These are phyloP conservation scores for Helicorthomorpha holstii DNA, from an alignment of 1,140 invertebrate species.

Conservation along the genomic window DNA sequence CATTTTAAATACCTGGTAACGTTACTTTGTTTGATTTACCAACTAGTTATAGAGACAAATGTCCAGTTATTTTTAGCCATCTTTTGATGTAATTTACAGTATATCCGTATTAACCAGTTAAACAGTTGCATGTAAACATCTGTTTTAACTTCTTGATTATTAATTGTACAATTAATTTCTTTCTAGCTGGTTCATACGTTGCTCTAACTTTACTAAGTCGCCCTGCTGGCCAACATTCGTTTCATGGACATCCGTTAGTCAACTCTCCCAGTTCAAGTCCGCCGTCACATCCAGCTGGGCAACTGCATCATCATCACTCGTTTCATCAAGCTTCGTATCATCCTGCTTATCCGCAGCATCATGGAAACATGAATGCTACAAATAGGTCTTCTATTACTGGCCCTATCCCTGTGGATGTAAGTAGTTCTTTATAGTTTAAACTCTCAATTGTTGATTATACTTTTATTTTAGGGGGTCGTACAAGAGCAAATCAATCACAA, in stretches of 20 bases:
- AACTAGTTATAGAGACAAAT: too few species aligned
- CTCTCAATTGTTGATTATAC: not conserved
- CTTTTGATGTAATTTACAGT: too few species aligned
- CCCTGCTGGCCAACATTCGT: constrained; percentile 15
- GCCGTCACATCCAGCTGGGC: not conserved
- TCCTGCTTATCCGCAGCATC: not conserved
- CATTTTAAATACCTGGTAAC: too few species aligned
- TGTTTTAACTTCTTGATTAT: not conserved
- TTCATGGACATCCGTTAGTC: constrained; percentile 4
- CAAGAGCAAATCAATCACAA: constrained; percentile 53
- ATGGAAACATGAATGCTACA: constrained; percentile 3
- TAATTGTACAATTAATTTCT: not conserved
- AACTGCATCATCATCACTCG: not conserved
- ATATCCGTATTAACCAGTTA: too few species aligned
- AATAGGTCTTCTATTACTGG: constrained; percentile 43
- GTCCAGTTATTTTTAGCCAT: too few species aligned
- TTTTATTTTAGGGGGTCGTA: not conserved
- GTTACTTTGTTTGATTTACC: too few species aligned
- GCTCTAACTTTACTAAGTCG: constrained; percentile 29
- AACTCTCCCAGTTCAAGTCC: not conserved
- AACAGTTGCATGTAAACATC: too few species aligned
- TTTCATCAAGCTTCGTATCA: constrained; percentile 1
- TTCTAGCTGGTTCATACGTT: constrained; percentile 31
- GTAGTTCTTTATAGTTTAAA: constrained; percentile 2
- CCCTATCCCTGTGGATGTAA: constrained; percentile 74